A percentile compares a stretch with the other conserved stretches of the same genome.
Conservation (phyloP, 2,888 invertebrate genomes). For the Miltochrista miniata region DNA sequence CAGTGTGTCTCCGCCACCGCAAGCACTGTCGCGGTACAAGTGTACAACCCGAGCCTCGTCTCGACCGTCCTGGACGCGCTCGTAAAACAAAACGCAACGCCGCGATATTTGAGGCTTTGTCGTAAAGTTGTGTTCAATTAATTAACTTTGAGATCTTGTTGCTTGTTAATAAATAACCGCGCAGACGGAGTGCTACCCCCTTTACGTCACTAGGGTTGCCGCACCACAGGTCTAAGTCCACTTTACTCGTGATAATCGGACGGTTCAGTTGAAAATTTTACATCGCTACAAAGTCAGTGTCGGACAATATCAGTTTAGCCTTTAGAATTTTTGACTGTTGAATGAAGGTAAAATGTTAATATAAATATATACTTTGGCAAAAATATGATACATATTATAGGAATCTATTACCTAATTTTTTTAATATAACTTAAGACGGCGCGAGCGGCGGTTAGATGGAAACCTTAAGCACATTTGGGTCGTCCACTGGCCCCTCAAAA, state of each 20-base stretch:
- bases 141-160: constrained; percentile 1
- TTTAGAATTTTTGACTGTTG: no score
- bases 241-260: background rate
- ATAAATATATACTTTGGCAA: no score
- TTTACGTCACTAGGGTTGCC: background rate
- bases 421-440: no score
- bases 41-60: background rate
- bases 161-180: constrained; percentile 3
- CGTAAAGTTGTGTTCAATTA: constrained; percentile 4
- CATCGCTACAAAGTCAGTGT: no score
- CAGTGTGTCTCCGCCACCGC: no score
- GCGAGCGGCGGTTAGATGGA: no score
- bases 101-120: background rate
- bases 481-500: no score
- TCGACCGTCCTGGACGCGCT: background rate
- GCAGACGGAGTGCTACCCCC: background rate
- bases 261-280: background rate
- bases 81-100: constrained; percentile 4
- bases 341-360: no score
- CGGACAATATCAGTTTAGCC: no score
- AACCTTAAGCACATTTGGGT: no score
- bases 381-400: no score
- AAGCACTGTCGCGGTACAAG: background rate
- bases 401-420: no score
- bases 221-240: background rate